Conservation (phyloP, 1,140 invertebrate genomes). For the Caenorhabditis brenneri region DNA sequence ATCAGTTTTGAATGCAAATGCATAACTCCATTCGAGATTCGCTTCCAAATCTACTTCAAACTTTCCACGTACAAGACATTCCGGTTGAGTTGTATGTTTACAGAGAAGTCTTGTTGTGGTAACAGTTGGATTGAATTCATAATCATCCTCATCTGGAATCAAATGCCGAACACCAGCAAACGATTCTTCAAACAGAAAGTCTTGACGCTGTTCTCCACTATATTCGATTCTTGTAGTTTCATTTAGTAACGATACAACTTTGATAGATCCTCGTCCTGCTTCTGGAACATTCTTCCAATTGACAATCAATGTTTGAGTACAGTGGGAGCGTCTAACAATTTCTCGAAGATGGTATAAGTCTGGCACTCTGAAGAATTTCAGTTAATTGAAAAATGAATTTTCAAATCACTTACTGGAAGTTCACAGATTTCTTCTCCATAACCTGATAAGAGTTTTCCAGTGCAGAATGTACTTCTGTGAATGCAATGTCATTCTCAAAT, state of each 20-base stretch:
- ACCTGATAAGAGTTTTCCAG: not conserved
- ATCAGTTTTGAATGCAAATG: constrained; percentile 45
- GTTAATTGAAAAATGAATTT: not conserved
- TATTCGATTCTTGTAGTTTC: constrained; percentile 25
- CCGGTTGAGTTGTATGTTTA: constrained; percentile 10
- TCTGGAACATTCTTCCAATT: constrained; percentile 32
- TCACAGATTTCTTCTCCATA: constrained; percentile 8
- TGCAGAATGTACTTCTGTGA: constrained; percentile 24
- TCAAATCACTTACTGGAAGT: not conserved
- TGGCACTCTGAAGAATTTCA: not conserved
- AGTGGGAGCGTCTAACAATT: constrained; percentile 10
- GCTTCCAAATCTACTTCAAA: constrained; percentile 27
- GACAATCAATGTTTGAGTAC: constrained; percentile 28
- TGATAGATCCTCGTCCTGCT: not conserved
- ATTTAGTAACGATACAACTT: constrained; percentile 35
- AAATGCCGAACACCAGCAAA: constrained; percentile 45
- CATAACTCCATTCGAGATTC: constrained; percentile 47
- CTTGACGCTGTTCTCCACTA: constrained; percentile 18
- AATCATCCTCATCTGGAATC: constrained; percentile 42
- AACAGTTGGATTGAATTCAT: constrained; percentile 13
- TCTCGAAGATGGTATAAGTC: constrained; percentile 34
- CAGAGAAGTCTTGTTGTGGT: constrained; percentile 13
- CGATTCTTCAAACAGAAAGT: constrained; percentile 2
- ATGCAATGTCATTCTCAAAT: constrained; percentile 20
- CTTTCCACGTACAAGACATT: constrained; percentile 33